Conservation (phyloP, 2,888 invertebrate genomes). For the Parnassius smintheus region DNA sequence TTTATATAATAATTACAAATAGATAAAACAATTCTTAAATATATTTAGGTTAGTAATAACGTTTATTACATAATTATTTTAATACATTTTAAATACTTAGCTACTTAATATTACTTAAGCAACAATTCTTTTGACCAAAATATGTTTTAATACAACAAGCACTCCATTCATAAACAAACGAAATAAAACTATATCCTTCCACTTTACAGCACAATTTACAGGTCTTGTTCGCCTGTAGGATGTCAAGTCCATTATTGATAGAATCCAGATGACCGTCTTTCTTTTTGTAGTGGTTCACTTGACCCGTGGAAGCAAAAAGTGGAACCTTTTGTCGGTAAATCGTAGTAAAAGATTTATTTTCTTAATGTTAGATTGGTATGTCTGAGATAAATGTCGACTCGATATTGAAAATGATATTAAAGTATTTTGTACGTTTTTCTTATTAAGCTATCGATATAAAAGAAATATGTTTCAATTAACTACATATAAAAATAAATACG, state of each 20-base stretch:
- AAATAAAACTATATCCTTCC: conserved; percentile 14
- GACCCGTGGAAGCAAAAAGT: conserved; percentile 61
- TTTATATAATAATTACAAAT: too few species aligned
- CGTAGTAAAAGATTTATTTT: conserved; percentile 60
- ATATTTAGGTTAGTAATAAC: too few species aligned
- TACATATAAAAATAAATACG: too few species aligned
- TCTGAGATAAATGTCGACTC: conserved; percentile 26
- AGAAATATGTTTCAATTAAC: conserved; percentile 19
- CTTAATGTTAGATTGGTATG: conserved; percentile 56
- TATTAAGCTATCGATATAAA: conserved; percentile 34
- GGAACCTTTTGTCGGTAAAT: conserved; percentile 56
- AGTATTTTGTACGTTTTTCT: conserved; percentile 2
- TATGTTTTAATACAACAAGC: too few species aligned
- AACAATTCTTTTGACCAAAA: too few species aligned
- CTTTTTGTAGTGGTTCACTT: conserved; percentile 54
- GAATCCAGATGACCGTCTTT: conserved; percentile 47
- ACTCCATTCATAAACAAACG: neutral
- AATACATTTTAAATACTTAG: too few species aligned
- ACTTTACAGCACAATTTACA: conserved; percentile 35
- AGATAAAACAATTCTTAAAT: too few species aligned
- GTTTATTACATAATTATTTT: too few species aligned
- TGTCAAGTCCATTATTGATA: conserved; percentile 51
- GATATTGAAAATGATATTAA: conserved; percentile 28
- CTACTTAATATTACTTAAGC: too few species aligned
- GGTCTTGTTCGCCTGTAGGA: conserved; percentile 34